Evolutionary conservation across 2,113 vertebrate genomes (phyloP).

Genomic region (Gallinago paraguaiae): DNA sequence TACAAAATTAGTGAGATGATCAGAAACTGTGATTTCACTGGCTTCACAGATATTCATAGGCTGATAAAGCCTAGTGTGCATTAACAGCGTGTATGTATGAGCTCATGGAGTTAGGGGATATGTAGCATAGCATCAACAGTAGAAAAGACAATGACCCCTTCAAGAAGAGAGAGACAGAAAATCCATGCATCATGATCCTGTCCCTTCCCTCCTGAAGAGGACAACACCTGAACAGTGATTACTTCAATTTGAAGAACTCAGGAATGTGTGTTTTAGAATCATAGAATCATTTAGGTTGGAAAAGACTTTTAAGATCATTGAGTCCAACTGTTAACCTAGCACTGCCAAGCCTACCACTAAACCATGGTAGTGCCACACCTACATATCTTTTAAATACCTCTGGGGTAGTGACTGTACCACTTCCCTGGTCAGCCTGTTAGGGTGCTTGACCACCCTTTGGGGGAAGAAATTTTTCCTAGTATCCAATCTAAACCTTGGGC

Average conservation of each 20-base stretch:
- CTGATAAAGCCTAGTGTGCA: not conserved
- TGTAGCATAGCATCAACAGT: not conserved
- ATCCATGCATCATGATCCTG: accelerated
- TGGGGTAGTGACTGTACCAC: not conserved
- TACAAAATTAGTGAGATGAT: not conserved
- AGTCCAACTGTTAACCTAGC: not conserved
- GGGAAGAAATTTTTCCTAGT: not conserved
- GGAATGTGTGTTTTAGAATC: not conserved
- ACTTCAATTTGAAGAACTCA: not conserved
- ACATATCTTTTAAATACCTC: not conserved
- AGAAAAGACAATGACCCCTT: not conserved
- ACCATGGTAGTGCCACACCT: not conserved
- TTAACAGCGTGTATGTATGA: not conserved
- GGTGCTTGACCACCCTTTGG: not conserved
- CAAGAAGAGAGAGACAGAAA: not conserved
- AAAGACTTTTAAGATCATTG: not conserved
- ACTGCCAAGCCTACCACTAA: not conserved
- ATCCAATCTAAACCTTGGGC: not conserved
- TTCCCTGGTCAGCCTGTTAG: not conserved
- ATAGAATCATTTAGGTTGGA: not conserved
- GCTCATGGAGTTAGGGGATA: not conserved
- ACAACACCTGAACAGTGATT: not conserved
- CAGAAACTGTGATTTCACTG: not conserved
- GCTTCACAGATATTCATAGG: not conserved
- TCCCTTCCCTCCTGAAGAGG: not conserved